A percentile compares a stretch with the other conserved stretches of the same genome.
Evolutionary conservation across 2,797 vertebrate genomes (phyloP).

Genomic region (Vireo griseus): DNA sequence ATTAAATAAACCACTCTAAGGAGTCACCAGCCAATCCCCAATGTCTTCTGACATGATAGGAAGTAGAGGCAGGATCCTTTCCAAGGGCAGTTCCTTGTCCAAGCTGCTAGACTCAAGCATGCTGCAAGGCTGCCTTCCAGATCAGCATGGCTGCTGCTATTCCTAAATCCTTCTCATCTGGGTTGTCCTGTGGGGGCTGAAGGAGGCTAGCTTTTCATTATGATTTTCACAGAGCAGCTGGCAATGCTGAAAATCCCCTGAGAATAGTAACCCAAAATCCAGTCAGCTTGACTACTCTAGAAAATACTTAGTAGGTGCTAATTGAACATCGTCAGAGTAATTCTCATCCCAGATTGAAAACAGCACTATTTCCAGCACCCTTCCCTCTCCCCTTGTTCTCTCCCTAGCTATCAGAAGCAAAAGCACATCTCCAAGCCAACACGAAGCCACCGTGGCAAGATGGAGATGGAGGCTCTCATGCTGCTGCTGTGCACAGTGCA

Average conservation of each 20-base stretch:
- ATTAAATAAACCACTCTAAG: background rate
- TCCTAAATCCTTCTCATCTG: background rate
- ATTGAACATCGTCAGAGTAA: background rate
- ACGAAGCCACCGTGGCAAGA: background rate
- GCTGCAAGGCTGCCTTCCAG: background rate
- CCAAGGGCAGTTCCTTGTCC: background rate
- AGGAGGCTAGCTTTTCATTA: background rate
- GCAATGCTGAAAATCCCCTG: background rate
- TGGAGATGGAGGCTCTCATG: fast-evolving
- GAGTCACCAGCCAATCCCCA: background rate
- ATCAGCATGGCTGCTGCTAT: background rate
- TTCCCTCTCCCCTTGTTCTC: background rate
- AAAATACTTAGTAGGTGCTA: background rate
- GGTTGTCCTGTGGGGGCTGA: background rate
- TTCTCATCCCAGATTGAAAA: background rate
- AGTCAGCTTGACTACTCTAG: background rate
- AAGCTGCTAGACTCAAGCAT: background rate
- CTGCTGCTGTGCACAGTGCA: background rate
- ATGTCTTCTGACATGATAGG: background rate
- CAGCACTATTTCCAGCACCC: background rate
- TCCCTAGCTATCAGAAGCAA: background rate
- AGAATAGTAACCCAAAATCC: background rate
- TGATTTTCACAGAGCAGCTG: background rate
- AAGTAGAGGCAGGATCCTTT: background rate
- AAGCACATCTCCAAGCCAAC: background rate